Percentiles rank a stretch among this genome's conserved stretches.
These are phyloP conservation scores for Philopotamus ludificatus DNA, from an alignment of 1,140 invertebrate genomes.

Conservation along the genomic window DNA sequence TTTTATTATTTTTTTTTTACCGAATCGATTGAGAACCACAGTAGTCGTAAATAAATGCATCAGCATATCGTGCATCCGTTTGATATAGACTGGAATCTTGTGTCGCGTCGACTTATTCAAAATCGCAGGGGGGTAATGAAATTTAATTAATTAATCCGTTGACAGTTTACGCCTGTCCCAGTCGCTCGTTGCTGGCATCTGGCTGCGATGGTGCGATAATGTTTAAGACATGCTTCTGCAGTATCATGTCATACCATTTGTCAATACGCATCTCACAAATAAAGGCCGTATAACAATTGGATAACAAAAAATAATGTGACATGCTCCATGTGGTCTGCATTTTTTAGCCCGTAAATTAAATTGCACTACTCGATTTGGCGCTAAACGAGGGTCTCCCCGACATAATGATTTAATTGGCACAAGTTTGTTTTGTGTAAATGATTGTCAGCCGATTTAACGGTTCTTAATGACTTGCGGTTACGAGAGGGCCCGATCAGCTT, in stretches of 20 bases:
- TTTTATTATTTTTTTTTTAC: too few relatives aligned
- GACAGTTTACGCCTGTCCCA: constrained; percentile 27
- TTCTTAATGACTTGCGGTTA: constrained; percentile 28
- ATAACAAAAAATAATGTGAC: too few relatives aligned
- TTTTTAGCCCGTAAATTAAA: too few relatives aligned
- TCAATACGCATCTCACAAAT: too few relatives aligned
- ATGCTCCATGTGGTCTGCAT: too few relatives aligned
- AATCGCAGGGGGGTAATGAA: constrained; percentile 30
- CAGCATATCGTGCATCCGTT: constrained; percentile 22
- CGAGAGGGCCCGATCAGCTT: constrained; percentile 19
- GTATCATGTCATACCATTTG: too few relatives aligned
- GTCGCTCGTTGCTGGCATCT: background rate
- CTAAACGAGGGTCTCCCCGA: too few relatives aligned
- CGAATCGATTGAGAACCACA: too few relatives aligned
- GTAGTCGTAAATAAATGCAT: too few relatives aligned
- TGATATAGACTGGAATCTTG: constrained; percentile 20
- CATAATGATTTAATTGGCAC: background rate
- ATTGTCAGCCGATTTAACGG: constrained; percentile 31
- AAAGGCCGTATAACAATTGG: too few relatives aligned
- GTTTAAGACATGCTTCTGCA: background rate
- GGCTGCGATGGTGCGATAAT: constrained; percentile 11
- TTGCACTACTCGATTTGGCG: too few relatives aligned
- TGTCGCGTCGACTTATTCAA: constrained; percentile 28
- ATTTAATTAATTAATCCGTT: constrained; percentile 32
- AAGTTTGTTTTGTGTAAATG: background rate